Base-by-base conservation (phyloP, 2,888 invertebrate genomes). In the Lucinisca nassula region DNA sequence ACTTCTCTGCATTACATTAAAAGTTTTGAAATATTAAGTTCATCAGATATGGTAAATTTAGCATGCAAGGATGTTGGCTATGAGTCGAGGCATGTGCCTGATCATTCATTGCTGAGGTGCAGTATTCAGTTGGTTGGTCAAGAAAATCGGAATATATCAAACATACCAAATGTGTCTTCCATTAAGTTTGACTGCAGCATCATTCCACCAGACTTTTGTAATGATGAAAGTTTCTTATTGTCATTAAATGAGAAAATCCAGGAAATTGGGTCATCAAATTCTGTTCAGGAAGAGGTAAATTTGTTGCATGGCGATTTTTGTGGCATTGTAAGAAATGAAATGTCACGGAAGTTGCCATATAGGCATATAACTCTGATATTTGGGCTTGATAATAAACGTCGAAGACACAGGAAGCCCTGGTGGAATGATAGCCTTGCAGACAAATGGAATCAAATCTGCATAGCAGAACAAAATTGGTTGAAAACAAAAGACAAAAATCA, bases 351-450 rank as follows among this genome's bases (percentile, higher is more conserved):
- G 27, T 61, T 61, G 30, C 30, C 61, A 27, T 30, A 61, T 27
- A 61, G 8, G 32, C 61, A 27, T 61, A 30, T 30, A 61, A 61
- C 6, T 61, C 17, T 61, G 30, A 61, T 27, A 27, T 27, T 24
- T 61, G 61, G 61, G 1, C 61, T 61, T 27, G 30, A 61, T 30
- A 61, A 61, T 61, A 30, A 61, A 61, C 61, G 61, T 30, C 27
- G 61, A 30, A 61, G 61, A 27, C 30, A 61, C 61, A 61, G 30
- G 27, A 61, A 27, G 30, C 61, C 61, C 30, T 61, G 61, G 61
- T 61, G 61, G 61, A 61, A 61, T 61, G 61, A 61, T 61, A 61
- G 61, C 30, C 61, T 61, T 61, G 61, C 61, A 61, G 61, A 8
- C 24, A 61, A 61, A 61, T 61, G 61, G 24, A 61, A 61, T 30